Evolutionary conservation across 1,140 invertebrate genomes (phyloP), one percentile per base, ranked within the genome.

Genomic region (Harpegnathos saltator): DNA sequence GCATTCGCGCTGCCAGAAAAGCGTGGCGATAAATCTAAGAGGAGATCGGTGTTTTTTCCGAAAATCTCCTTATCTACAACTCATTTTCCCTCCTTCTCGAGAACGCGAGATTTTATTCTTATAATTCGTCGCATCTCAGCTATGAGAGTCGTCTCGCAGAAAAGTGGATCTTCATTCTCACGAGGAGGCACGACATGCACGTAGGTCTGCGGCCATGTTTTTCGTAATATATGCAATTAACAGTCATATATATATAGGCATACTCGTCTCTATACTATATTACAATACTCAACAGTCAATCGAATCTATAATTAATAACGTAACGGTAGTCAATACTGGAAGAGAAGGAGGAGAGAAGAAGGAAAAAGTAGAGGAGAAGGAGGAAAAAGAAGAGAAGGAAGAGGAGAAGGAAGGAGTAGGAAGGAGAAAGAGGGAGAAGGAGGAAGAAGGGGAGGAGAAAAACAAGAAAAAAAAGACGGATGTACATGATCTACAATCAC

Each of bases 261-360:
- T 50, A 19, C 50, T 85, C 81, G 81, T 90, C 77, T 74, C 74
- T 83, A 52, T 85, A 59, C 50, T 85, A 50, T 82, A 85, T 65
- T 82, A 86, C 85, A 86, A 91, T 91, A 92, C 90, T 91, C 88
- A 85, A 85, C 91, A 93, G 92, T 93, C 92, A 93, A 93, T 93
- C 89, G 89, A 92, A 91, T 92, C 91, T 91, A 87, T 90, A 88
- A 86, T 91, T 83, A 89, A 84, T 82, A 87, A 74, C 84, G 82
- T 92, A 91, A 92, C 85, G 85, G 80, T 93, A 93, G 91, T 93
- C 91, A 93, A 92, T 93, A 93, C 90, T 88, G 85, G 85, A 65
- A 82, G 85, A 84, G 61, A 80, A 74, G 14, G 11, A 75, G 56
- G 61, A 63, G 19, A 44, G 65, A 78, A 66, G 11, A 9, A 44